A percentile compares a stretch with the other conserved stretches of the same genome.
Evolutionary conservation across 2,797 vertebrate species (phyloP).

Genomic region (Hippoglossus hippoglossus): DNA sequence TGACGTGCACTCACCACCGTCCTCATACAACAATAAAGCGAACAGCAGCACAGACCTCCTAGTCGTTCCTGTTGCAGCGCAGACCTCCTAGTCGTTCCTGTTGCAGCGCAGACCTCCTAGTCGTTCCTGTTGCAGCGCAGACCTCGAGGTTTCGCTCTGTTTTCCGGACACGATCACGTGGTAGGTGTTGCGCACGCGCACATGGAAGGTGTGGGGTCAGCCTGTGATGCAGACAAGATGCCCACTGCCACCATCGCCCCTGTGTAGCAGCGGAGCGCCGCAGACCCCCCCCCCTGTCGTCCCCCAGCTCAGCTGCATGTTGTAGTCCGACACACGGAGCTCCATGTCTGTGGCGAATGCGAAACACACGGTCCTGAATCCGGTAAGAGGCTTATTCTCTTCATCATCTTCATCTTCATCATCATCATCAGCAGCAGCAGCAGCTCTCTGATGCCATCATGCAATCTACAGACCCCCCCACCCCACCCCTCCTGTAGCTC

Average conservation of each 20-base stretch:
- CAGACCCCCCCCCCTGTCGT: background rate
- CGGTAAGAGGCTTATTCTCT: conserved; percentile 75
- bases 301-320: conserved; percentile 43
- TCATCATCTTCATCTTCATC: background rate
- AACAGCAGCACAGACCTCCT: too few relatives aligned
- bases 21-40: too few relatives aligned
- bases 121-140: too few relatives aligned
- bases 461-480: conserved; percentile 11
- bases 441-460: background rate
- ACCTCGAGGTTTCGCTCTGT: too few relatives aligned
- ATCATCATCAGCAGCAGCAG: too few relatives aligned
- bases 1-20: too few relatives aligned
- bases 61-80: too few relatives aligned
- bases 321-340: conserved; percentile 45
- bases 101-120: too few relatives aligned
- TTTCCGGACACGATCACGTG: conserved; percentile 8
- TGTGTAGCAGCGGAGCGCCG: background rate
- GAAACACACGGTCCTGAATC: conserved; percentile 82
- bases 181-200: background rate
- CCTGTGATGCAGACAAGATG: conserved; percentile 50
- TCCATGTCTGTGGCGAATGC: conserved; percentile 85
- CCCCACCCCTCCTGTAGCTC: background rate
- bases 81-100: too few relatives aligned
- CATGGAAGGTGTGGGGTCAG: conserved; percentile 50
- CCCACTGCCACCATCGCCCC: conserved; percentile 23